These are phyloP conservation scores for Reticulitermes speratus DNA, from an alignment of 1,140 invertebrate species.

Conservation along the genomic window DNA sequence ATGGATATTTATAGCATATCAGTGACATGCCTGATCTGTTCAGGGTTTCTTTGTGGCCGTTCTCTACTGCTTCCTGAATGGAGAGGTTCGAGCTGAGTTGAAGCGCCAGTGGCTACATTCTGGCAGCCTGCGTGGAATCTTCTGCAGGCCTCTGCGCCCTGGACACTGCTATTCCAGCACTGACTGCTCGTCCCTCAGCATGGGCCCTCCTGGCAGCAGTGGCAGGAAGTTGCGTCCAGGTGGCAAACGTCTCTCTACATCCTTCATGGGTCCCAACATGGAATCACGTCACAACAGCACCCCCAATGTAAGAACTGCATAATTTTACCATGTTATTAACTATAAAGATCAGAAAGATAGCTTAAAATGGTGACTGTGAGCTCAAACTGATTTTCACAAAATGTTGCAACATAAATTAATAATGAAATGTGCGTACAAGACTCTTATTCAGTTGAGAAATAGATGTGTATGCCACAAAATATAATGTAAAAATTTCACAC, in stretches of 20 bases:
- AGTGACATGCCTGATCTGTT: too few relatives aligned
- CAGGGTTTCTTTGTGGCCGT: conserved; percentile 62
- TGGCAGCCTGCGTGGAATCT: not conserved
- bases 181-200: not conserved
- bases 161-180: not conserved
- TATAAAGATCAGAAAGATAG: too few relatives aligned
- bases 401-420: too few relatives aligned
- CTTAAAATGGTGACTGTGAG: too few relatives aligned
- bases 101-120: conserved; percentile 39
- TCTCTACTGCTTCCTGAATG: conserved; percentile 61
- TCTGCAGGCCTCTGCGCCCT: not conserved
- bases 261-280: not conserved
- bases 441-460: too few relatives aligned
- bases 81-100: conserved; percentile 56
- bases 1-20: too few relatives aligned
- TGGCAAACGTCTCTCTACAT: not conserved
- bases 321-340: too few relatives aligned
- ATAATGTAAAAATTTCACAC: too few relatives aligned
- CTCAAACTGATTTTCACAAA: too few relatives aligned
- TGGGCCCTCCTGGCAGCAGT: not conserved
- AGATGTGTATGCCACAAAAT: too few relatives aligned
- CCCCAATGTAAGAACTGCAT: not conserved
- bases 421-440: too few relatives aligned
- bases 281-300: not conserved
- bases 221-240: not conserved